Base-by-base conservation (phyloP, 2,888 invertebrate species). In the Abscondita cerata region DNA sequence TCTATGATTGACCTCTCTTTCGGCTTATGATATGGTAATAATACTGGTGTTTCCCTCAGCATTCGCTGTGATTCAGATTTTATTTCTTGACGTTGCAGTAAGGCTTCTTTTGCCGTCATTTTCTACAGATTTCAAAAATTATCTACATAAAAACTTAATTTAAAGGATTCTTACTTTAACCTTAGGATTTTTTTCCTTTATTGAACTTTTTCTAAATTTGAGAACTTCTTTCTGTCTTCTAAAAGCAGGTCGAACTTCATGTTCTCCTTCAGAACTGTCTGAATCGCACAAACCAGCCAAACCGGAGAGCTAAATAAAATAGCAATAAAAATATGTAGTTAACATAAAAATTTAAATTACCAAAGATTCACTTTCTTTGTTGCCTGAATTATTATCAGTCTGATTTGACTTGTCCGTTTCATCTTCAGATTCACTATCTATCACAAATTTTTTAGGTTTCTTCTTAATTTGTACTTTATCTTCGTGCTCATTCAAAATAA, bases 11-110 rank as follows among this genome's bases (percentile, higher is more conserved):
- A 87, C 55, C 90, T 84, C 36, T 90, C 89, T 73, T 91, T 92
- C 1, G 96, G 94, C 73, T 87, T 87, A 76, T 96, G 95, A 77
- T 96, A 96, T 0, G 96, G 96, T 34, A 96, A 81, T 38, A 88
- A 87, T 8, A 95, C 83, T 60, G 86, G 82, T 13, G 88, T 87
- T 76, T 95, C 92, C 68, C 96, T 83, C 8, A 92, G 76, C 81
- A 93, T 84, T 56, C 94, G 83, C 78, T 95, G 94, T 0, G 91
- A 90, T 79, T 93, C 94, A 77, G 93, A 92, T 74, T 89, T 89
- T 65, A 95, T 91, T 72, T 90, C 86, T 70, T 87, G 86, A 83
- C 89, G 87, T 61, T 89, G 88, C 70, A 88, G 85, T 72, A 87
- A 83, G 25, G 89, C 89, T 75, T 86, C 84, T 75, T 87, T 89